Evolutionary conservation across 2,797 vertebrate genomes (phyloP), one percentile per base, ranked within the genome.

Genomic region (Propithecus perrieri): DNA sequence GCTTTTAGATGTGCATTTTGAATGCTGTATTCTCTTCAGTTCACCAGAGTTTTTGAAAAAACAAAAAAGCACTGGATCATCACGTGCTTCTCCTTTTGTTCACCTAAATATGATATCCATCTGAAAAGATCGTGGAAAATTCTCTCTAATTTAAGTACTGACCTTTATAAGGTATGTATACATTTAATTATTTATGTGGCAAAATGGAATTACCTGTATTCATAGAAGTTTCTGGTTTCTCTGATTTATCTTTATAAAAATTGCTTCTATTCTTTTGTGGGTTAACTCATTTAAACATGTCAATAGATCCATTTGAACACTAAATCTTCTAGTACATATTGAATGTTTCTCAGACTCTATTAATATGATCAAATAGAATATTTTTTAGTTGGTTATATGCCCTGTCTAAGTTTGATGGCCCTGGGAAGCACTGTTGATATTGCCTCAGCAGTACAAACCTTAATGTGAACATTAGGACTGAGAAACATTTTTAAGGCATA

Each of bases 1-100:
- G 75, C 89, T 97, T 98, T 94, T 97, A 88, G 53, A 96, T 96
- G 96, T 97, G 93, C 97, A 98, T 96, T 98, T 93, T 92, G 81
- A 97, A 96, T 90, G 61, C 43, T 35, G 72, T n/a, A 83, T 67
- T 92, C 87, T 97, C 86, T 85, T 93, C 57, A 91, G 57, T 80
- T 96, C 93, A 94, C 65, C 78, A 79, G 76, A 88, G 43, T 53
- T 95, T 83, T 76, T 72, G 33, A 50, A 10, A 84, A 87, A 94
- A 80, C 38, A 57, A 55, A 72, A 72, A 80, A 80, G 43, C 78
- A 69, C 57, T 93, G 28, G 61, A 67, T 96, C 43, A 84, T 95
- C 9, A 0, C 14, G 38, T 83, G 13, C 7, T 80, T 88, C 78
- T 93, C 8, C 24, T 41, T 95, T 97, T 80, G 67, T 95, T 67